Base-by-base conservation (phyloP, 2,113 vertebrate species). In the Macrotus californicus region DNA sequence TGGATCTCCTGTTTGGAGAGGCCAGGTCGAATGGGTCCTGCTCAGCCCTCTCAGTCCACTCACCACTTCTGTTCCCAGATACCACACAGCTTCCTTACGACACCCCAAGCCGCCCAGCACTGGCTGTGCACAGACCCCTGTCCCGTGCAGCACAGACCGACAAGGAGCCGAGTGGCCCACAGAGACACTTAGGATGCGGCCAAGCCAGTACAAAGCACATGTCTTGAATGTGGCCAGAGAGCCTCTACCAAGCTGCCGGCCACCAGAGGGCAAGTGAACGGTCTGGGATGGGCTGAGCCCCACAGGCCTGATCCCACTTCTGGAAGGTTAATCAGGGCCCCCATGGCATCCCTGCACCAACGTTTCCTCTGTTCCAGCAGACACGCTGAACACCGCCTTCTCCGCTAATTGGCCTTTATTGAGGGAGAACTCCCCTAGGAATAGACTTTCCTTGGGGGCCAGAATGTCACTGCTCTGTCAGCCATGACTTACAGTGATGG, bases 391-490 rank as follows among this genome's bases (percentile, higher is more conserved):
- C 50, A 46, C 73, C 15, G 48, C 36, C 73, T 77, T 48, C 61
- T 80, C 31, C 6, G 50, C 80, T 97, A 95, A 97, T 11, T 94
- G 75, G 89, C 56, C 91, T 96, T 94, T 94, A 93, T 85, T 79
- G 95, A 91, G 61, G 61, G 59, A 87, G 41, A 21, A 13, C 87
- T 87, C 61, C 64, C 72, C 91, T 67, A 87, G 91, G 75, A 93
- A 80, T 3, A 91, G 90, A 50, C 76, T 88, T 95, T 87, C 92
- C 75, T 50, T 4, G 41, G 86, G 67, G 94, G 61, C 77, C 93
- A 59, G 66, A 87, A 90, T 94, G 91, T 95, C 96, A 95, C 81
- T 46, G 43, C 52, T 85, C 93, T 66, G 88, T 77, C 95, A 91
- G 75, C 82, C 79, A 61, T 70, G 93, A 96, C 87, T 81, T 95